Percentiles rank a stretch among this genome's conserved stretches.
Conservation (phyloP, 1,140 invertebrate genomes). For the Platyscapa corneri region DNA sequence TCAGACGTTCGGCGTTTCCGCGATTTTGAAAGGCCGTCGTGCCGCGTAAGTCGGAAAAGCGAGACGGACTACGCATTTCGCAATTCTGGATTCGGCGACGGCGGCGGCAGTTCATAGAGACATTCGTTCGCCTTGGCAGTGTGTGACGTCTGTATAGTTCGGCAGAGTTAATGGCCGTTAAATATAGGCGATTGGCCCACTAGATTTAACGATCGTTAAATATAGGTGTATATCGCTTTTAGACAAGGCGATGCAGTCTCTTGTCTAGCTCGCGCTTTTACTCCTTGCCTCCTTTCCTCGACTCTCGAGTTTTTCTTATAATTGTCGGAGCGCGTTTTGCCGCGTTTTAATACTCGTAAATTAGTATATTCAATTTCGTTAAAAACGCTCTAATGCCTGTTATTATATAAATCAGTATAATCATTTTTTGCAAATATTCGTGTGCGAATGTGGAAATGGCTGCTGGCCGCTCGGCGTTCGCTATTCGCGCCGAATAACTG, state of each 20-base stretch:
- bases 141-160: background rate
- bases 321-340: background rate
- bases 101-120: background rate
- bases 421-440: background rate
- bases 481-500: background rate
- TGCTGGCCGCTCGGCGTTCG: too few relatives aligned
- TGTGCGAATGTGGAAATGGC: background rate
- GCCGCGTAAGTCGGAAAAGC: background rate
- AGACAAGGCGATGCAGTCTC: background rate
- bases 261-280: background rate
- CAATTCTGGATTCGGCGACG: background rate
- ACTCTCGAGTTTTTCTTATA: background rate
- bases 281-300: background rate
- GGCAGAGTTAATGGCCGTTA: background rate
- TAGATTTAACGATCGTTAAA: slow-evolving; percentile 31
- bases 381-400: background rate
- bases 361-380: background rate
- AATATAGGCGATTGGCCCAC: background rate
- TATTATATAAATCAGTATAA: slow-evolving; percentile 14
- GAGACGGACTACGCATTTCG: too few relatives aligned
- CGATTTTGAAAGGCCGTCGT: background rate
- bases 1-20: too few relatives aligned
- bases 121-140: slow-evolving; percentile 16
- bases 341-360: background rate
- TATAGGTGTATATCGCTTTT: background rate